Evolutionary conservation across 2,797 vertebrate genomes (phyloP), one percentile per base, ranked within the genome.

Genomic region (Ibycter americanus): DNA sequence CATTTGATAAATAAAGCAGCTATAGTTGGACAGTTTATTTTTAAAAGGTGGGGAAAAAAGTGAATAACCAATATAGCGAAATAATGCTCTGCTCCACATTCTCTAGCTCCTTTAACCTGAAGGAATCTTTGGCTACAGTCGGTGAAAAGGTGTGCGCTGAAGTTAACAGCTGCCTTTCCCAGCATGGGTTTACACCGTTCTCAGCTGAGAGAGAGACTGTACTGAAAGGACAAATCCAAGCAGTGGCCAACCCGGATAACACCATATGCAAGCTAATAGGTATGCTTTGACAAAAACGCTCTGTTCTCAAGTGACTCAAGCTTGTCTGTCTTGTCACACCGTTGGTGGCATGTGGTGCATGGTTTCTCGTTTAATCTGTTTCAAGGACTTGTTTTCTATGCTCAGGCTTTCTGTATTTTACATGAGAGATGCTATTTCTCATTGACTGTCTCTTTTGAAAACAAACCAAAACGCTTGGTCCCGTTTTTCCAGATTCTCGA

Each of bases 71-170:
- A 12, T 16, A 8, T 18, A 55, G 12, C 54, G 54, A 9, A 83
- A 40, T 79, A 86, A 51, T 4, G 15, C 36, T 93, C 54, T 76
- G 0, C 36, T 81, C 18, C 5, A 5, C 9, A 4, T 85, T 79
- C 47, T 68, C 15, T 49, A 99, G 99, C 56, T 98, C 98, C 73
- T 99, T 99, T 83, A 98, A 90, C 77, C 95, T 97, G 58, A 96
- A 98, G 78, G 99, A 99, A 22, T 97, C 98, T 46, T 98, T 99
- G 82, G 98, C 98, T 8, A 97, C 98, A 17, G 79, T 99, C 1
- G 98, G 98, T 21, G 99, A 99, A 95, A 99, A 99, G 90, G 97
- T 99, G 92, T 99, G 99, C 84, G 97, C 98, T 55, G 99, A 99
- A 96, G 97, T 99, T 55, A 98, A 97, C 94, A 93, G 97, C 91